Evolutionary conservation across 1,140 invertebrate species (phyloP).

Genomic region (Dolichoris vasculosae): DNA sequence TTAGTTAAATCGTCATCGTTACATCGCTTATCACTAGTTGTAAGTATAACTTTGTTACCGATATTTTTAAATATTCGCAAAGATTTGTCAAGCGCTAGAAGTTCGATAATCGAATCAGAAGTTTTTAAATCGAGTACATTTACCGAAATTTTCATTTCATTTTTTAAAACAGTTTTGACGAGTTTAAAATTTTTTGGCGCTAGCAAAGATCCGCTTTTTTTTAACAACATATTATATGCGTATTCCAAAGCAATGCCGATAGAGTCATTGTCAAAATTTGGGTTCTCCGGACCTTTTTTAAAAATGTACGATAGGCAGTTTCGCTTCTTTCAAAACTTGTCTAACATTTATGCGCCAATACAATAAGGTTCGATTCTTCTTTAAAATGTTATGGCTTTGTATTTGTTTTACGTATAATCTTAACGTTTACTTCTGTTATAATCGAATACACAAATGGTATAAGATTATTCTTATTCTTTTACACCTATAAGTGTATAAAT

Average conservation of each 20-base stretch:
- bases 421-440: too few relatives aligned
- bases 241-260: background rate
- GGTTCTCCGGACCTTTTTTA: background rate
- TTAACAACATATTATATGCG: background rate
- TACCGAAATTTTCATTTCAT: background rate
- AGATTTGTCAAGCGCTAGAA: background rate
- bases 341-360: background rate
- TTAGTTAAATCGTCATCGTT: background rate
- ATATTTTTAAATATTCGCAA: background rate
- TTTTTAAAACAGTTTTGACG: background rate
- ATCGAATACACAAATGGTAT: too few relatives aligned
- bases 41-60: background rate
- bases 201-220: background rate
- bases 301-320: conserved; percentile 4
- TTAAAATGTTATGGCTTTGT: background rate
- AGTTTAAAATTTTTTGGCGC: background rate
- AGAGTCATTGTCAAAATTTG: background rate
- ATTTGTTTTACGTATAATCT: background rate
- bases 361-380: background rate
- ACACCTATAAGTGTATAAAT: too few relatives aligned
- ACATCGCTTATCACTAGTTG: background rate
- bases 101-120: background rate
- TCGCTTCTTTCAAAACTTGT: background rate
- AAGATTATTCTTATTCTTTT: too few relatives aligned
- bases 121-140: background rate